These are phyloP conservation scores for Sciurus carolinensis DNA, from an alignment of 2,797 vertebrate species.

Conservation along the genomic window DNA sequence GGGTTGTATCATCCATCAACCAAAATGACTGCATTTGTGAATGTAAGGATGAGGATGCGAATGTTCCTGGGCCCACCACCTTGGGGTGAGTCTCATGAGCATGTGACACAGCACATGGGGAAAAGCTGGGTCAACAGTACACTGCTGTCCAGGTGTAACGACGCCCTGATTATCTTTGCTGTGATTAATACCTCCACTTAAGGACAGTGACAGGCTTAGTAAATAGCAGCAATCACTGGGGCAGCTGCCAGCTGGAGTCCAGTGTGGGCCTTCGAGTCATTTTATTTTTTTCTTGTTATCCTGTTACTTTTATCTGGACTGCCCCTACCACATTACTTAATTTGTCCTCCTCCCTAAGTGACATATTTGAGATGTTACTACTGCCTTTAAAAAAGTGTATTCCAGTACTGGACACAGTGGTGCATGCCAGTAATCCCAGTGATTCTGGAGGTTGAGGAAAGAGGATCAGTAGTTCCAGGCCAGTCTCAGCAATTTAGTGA, in stretches of 20 bases:
- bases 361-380: neutral
- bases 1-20: neutral
- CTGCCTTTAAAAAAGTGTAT: neutral
- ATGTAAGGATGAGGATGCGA: neutral
- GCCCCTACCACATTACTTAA: neutral
- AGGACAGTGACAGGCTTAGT: neutral
- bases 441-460: too few species aligned
- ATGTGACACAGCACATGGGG: neutral
- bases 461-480: too few species aligned
- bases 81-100: neutral
- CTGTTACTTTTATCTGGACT: neutral
- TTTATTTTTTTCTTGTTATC: neutral
- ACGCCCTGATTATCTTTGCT: neutral
- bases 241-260: neutral
- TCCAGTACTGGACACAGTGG: neutral
- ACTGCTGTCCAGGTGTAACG: neutral
- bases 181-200: neutral
- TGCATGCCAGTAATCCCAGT: too few species aligned
- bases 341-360: neutral
- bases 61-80: neutral
- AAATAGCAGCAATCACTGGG: neutral
- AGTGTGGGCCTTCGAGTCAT: neutral
- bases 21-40: neutral
- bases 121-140: neutral
- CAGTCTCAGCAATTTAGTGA: too few species aligned